These are phyloP conservation scores for Chrysemys picta DNA, from an alignment of 2,113 vertebrate genomes.

Conservation along the genomic window DNA sequence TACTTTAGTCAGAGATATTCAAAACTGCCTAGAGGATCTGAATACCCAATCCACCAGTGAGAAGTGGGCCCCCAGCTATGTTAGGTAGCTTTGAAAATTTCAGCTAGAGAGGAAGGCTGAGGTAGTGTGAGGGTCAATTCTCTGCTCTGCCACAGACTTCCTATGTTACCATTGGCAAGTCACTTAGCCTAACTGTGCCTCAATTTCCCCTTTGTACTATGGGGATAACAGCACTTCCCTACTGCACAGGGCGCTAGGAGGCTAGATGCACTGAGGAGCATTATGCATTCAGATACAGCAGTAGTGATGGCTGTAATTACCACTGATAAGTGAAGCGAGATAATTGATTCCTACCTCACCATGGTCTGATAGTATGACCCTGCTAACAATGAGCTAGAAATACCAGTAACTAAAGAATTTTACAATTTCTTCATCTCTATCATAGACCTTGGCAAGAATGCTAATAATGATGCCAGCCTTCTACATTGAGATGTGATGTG, in stretches of 20 bases:
- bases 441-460: background rate
- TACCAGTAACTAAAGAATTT: background rate
- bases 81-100: no score
- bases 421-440: background rate
- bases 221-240: no score
- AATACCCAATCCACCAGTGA: background rate
- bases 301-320: background rate
- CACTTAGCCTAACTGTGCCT: no score
- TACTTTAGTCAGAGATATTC: background rate
- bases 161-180: no score
- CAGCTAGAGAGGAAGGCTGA: background rate
- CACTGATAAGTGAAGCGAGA: background rate
- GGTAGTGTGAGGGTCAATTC: background rate
- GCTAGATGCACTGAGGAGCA: background rate
- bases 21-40: background rate
- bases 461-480: accelerated
- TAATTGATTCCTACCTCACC: background rate
- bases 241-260: no score
- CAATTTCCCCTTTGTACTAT: no score
- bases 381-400: background rate
- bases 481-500: background rate
- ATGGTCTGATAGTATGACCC: background rate
- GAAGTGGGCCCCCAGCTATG: no score
- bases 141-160: no score
- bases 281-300: background rate